Evolutionary conservation across 2,888 invertebrate species (phyloP).

Genomic region (Cordilura impudica): DNA sequence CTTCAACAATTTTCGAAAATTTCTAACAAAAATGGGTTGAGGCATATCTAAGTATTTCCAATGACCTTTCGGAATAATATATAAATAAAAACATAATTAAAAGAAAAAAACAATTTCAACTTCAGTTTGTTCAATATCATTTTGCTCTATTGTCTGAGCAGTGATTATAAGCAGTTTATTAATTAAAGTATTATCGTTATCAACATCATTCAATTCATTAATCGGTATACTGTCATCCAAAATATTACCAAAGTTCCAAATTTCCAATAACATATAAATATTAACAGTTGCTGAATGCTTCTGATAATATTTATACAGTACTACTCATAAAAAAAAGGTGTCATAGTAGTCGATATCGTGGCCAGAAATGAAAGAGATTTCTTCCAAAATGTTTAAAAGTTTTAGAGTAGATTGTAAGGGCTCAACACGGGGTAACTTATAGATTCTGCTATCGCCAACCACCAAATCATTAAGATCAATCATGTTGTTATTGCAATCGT

Average conservation of each 20-base stretch:
- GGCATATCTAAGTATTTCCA: no score
- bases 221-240: conserved; percentile 8
- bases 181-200: conserved; percentile 27
- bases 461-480: conserved; percentile 66
- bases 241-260: conserved; percentile 22
- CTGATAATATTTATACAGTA: conserved; percentile 63
- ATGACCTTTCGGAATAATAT: no score
- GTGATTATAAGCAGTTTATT: conserved; percentile 39
- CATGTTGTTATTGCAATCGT: conserved; percentile 72
- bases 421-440: conserved; percentile 65
- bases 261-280: conserved; percentile 55
- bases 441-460: conserved; percentile 52
- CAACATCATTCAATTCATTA: conserved; percentile 24
- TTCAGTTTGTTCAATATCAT: conserved; percentile 47
- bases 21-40: no score
- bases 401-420: conserved; percentile 70
- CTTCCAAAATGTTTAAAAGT: conserved; percentile 73
- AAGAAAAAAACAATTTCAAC: conserved; percentile 17
- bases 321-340: conserved; percentile 73
- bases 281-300: conserved; percentile 46
- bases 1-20: no score
- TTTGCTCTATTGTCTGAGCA: conserved; percentile 28
- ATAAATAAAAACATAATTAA: not conserved
- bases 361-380: conserved; percentile 73
- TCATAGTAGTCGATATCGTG: conserved; percentile 76